Evolutionary conservation across 1,140 invertebrate genomes (phyloP), one percentile per base, ranked within the genome.

Genomic region (Euura lappo): DNA sequence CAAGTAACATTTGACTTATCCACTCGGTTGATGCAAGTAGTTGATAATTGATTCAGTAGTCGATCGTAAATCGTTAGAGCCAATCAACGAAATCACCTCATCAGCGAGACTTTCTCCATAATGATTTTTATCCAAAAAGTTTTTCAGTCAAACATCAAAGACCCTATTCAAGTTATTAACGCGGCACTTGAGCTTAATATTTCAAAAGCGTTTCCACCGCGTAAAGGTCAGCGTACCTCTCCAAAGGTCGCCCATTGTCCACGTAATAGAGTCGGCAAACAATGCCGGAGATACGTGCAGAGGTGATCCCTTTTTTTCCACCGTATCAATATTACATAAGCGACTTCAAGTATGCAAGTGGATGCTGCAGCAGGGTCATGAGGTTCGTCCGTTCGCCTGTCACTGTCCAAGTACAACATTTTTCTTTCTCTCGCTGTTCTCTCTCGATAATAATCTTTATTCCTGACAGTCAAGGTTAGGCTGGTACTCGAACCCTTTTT

Each of bases 311-410:
- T 28, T 28, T 28, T 60, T 60, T 60, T 60, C 6, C 6, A 60
- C 51, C 51, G 51, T 60, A 60, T 60, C 51, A 60, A 60, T 60
- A 6, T 60, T 60, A 60, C 51, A 60, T n/a, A 6, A 60, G 51
- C 8, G 10, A 60, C 51, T n/a, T n/a, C 6, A 60, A 8, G 51
- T 60, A 60, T 6, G 51, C 51, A 60, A 60, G 8, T 60, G 4
- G 8, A 60, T 60, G 51, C 6, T n/a, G 51, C 6, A 60, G 2
- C 28, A 6, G 51, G 51, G 51, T n/a, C 51, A 5, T 60, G 8
- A n/a, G 1, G 51, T 3, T 11, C 4, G 51, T 11, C 10, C 51
- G 8, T n/a, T 60, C 51, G 8, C 2, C 51, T 5, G 51, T 60
- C 51, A 60, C 10, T n/a, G 51, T 60, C 13, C 13, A 60, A 60